Evolutionary conservation across 2,797 vertebrate genomes (phyloP), one percentile per base, ranked within the genome.

Genomic region (Eutrigla gurnardus): DNA sequence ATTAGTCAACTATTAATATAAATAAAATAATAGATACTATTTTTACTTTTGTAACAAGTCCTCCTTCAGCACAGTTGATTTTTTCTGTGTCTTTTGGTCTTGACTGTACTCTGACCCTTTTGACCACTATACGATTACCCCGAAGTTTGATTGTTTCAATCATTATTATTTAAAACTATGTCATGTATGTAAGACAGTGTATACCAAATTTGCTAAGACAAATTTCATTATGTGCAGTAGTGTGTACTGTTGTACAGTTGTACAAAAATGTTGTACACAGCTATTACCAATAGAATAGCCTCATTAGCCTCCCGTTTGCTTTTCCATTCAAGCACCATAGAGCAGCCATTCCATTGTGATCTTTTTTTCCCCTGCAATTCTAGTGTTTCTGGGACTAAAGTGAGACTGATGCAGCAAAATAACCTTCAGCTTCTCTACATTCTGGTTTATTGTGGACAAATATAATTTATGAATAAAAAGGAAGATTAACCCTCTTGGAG

Each of bases 381-480:
- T 12, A 9, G 36, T 62, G 68, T 81, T 87, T 78, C 43, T 45
- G 50, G 17, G n/a, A 67, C 69, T 64, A 49, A 60, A 45, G 57
- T 66, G 53, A 65, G 64, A 33, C 63, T 63, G 71, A 64, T 65
- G 63, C 67, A 70, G 71, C 72, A 67, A 62, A 87, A 82, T 93
- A 88, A 91, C 84, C 90, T 92, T 92, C 73, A 86, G 80, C 63
- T 54, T 15, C 69, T 77, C 71, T 73, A 65, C 75, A 80, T 70
- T 81, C 54, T 49, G 64, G 40, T 80, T 90, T 85, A 90, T 83
- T 91, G 85, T 90, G 84, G 87, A 88, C 81, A 92, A 93, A 92
- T 86, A 78, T 81, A 76, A 74, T 84, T 86, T 82, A 81, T 90
- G 88, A 90, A 92, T 90, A 87, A 79, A 75, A 73, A 84, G 65